Conservation (phyloP, 2,113 vertebrate genomes). For the Donacobius atricapilla region DNA sequence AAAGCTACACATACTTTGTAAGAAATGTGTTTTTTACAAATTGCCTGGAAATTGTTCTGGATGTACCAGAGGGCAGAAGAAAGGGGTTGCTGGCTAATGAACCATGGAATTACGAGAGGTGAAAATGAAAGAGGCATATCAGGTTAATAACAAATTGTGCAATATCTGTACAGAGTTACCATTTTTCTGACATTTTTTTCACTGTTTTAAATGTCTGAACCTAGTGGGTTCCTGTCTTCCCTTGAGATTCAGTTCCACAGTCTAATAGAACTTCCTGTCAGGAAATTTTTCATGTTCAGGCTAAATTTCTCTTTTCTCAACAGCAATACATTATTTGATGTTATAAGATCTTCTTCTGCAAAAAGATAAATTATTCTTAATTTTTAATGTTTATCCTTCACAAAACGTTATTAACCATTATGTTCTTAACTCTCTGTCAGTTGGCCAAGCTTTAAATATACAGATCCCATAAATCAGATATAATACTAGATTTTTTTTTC, state of each 20-base stretch:
- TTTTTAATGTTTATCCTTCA: background rate
- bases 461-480: background rate
- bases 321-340: background rate
- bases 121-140: background rate
- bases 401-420: background rate
- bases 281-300: background rate
- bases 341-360: background rate
- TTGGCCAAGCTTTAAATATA: background rate
- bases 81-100: background rate
- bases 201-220: background rate
- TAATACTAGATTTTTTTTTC: background rate
- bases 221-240: background rate
- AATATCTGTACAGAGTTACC: background rate
- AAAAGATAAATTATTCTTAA: background rate
- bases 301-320: background rate
- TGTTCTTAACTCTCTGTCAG: background rate
- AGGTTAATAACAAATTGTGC: background rate
- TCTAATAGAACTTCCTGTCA: background rate
- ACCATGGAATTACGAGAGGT: background rate
- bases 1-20: background rate
- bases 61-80: background rate
- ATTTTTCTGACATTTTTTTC: background rate
- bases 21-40: background rate
- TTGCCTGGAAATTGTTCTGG: background rate
- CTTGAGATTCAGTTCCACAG: background rate